These are phyloP conservation scores for Poecilobothrus nobilitatus DNA, from an alignment of 2,888 invertebrate species.

Conservation along the genomic window DNA sequence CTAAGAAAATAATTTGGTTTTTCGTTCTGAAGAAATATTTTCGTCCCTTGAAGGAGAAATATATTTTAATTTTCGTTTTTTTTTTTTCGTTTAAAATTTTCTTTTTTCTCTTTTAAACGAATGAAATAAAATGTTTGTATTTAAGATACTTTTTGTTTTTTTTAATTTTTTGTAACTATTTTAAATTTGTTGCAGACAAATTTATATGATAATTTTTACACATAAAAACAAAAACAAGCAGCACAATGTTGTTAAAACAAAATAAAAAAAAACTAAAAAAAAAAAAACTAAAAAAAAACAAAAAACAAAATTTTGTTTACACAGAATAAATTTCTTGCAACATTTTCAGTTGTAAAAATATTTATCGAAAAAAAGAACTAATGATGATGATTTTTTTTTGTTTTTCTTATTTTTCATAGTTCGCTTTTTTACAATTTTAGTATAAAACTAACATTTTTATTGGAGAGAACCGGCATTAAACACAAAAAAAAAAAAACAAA, in stretches of 20 bases:
- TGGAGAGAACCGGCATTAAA: neutral
- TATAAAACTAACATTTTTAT: neutral
- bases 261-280: neutral
- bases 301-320: neutral
- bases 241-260: too few species aligned
- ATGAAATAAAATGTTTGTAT: neutral
- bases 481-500: too few species aligned
- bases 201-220: neutral
- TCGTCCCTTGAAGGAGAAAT: too few species aligned
- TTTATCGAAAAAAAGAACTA: neutral
- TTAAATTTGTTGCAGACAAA: neutral
- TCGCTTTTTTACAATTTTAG: neutral
- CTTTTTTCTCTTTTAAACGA: neutral
- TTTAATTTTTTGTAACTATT: neutral
- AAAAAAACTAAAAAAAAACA: neutral
- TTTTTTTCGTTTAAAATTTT: neutral
- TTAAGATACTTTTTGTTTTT: neutral
- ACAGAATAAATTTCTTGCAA: too few species aligned
- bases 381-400: neutral
- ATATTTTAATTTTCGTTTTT: neutral
- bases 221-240: too few species aligned
- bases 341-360: neutral
- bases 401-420: neutral
- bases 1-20: too few species aligned
- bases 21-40: too few species aligned